Evolutionary conservation across 2,113 vertebrate species (phyloP), one percentile per base, ranked within the genome.

Genomic region (Ctenodactylus gundi): DNA sequence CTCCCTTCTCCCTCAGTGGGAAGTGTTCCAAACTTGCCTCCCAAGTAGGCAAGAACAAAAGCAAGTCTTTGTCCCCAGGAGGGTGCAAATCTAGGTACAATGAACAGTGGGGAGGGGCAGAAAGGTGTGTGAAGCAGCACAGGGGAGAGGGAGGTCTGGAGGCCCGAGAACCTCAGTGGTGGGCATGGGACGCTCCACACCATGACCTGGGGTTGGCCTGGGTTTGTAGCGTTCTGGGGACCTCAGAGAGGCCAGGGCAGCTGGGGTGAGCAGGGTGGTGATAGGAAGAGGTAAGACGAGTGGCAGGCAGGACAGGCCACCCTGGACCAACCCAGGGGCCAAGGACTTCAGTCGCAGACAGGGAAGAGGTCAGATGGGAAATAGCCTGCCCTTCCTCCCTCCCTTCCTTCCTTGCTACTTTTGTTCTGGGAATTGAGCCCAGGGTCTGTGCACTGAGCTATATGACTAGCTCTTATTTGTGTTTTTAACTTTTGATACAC

Each of bases 51-150:
- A 49, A 91, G 49, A 55, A 41, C 46, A 44, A 27, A 62, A 34
- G 31, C 21, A 11, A 36, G 57, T 31, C 34, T 21, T 27, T 23
- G 15, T 60, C 31, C 60, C 51, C 41, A 31, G n/a, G 21, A 85
- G 31, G 20, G 11, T 29, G 49, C 41, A 34, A 70, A 20, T 70
- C 29, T 46, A 1, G 7, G 0, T 6, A 9, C 21, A 13, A 58
- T 68, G 15, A 4, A 8, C 8, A 62, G 34, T 60, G 21, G 4
- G 0, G 1, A 9, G 29, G 15, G 17, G 3, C 31, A 27, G 36
- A 53, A 34, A 34, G 85, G 41, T 21, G 13, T 12, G 0, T 12
- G 39, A 44, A 39, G 0, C 41, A 7, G 25, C 55, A 49, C n/a
- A 53, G 51, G 55, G 18, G 1, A 36, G 1, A 4, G 46, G 27